Evolutionary conservation across 2,888 invertebrate species (phyloP).

Genomic region (Nomada fabriciana): DNA sequence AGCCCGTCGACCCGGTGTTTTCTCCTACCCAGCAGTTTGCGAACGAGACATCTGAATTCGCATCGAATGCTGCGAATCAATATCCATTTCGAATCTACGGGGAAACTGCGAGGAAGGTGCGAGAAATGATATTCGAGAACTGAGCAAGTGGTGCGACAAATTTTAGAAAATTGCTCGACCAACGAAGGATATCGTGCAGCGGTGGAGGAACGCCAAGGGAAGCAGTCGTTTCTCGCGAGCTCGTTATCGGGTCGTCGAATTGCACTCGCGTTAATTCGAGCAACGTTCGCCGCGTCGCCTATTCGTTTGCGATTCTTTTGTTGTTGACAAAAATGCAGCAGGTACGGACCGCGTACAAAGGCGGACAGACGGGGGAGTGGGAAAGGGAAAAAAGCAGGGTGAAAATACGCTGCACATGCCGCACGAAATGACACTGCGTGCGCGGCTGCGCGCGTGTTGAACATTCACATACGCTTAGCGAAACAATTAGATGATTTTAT

Average conservation of each 20-base stretch:
- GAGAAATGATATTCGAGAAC: too few relatives aligned
- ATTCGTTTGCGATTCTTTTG: constrained; percentile 43
- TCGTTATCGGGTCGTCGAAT: constrained; percentile 8
- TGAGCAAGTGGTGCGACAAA: too few relatives aligned
- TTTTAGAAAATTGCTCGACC: too few relatives aligned
- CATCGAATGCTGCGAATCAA: constrained; percentile 59
- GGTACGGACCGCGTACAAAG: background rate
- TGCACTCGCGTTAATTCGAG: constrained; percentile 16
- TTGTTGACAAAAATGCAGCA: background rate
- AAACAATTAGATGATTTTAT: constrained; percentile 85
- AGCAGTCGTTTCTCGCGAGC: constrained; percentile 26
- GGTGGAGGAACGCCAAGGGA: constrained; percentile 6
- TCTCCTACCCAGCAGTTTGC: constrained; percentile 4
- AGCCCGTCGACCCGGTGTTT: constrained; percentile 19
- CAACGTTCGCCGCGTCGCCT: constrained; percentile 26
- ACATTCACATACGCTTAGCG: constrained; percentile 84
- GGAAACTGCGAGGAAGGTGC: constrained; percentile 45
- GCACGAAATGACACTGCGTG: constrained; percentile 64
- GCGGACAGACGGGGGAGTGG: background rate
- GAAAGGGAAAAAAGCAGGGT: constrained; percentile 26
- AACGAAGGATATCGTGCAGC: background rate
- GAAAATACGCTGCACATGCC: constrained; percentile 51
- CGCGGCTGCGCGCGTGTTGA: constrained; percentile 70
- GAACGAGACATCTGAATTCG: constrained; percentile 40
- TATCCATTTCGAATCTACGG: constrained; percentile 61